Evolutionary conservation across 2,113 vertebrate species (phyloP), one percentile per base, ranked within the genome.

Genomic region (Cyphomyrus plagiostoma): DNA sequence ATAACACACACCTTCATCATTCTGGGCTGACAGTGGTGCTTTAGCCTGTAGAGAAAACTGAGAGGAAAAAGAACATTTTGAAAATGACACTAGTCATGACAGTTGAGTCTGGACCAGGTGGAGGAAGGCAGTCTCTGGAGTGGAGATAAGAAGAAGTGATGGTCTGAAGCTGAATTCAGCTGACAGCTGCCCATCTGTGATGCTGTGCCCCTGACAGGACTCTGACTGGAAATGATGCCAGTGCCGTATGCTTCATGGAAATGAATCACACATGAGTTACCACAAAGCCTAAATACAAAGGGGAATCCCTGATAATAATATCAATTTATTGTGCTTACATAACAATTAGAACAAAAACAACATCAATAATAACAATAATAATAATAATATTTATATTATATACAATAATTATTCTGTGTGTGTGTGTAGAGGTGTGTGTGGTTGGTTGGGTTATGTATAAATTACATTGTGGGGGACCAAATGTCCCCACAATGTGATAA

Each of bases 181-280:
- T 92, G 90, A 90, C 89, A 90, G 90, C 74, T 86, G 90, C 88
- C 90, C 89, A 87, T 90, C 90, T 91, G 89, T 85, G 90, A 83
- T 87, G 84, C 48, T 58, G 88, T 88, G 49, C 53, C 66, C 74
- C 10, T 82, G 83, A 84, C 13, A 56, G 80, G 83, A 80, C 80
- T 86, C 82, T 88, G 23, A 83, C 87, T 46, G 48, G 21, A 52
- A 58, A 58, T 26, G 15, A 56, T 56, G 74, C 89, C 74, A 87
- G 48, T 70, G 42, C 88, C 90, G 83, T 89, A 86, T 90, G 88
- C 82, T 91, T 49, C 26, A 23, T 87, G 49, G 42, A 49, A 50
- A 30, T 39, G 15, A 23, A 62, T 89, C 30, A 56, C 88, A 53
- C 17, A 30, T 53, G 39, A 30, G 35, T 58, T 56, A 50, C 58